Conservation (phyloP, 2,797 vertebrate genomes). For the Zalophus californianus region DNA sequence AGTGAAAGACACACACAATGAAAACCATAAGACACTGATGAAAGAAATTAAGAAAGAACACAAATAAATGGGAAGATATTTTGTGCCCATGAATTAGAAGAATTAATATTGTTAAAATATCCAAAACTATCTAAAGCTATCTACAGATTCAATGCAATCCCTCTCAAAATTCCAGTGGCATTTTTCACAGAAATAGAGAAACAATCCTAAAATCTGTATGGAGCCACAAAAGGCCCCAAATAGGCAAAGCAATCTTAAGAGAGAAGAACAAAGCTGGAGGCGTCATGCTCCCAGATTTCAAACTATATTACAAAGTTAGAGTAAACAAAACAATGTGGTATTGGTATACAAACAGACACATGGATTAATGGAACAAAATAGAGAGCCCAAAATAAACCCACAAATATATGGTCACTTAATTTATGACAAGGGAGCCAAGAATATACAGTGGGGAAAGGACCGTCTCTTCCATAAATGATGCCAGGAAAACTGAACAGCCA, state of each 20-base stretch:
- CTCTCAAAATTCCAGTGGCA: neutral
- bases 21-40: neutral
- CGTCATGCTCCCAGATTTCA: neutral
- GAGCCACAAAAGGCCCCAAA: neutral
- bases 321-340: neutral
- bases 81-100: neutral
- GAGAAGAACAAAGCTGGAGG: neutral
- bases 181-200: conserved; percentile 17
- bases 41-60: neutral
- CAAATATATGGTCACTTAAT: neutral
- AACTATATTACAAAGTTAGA: neutral
- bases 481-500: neutral
- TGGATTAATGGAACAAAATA: neutral
- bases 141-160: neutral
- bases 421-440: neutral
- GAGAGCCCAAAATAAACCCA: neutral
- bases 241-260: neutral
- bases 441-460: neutral
- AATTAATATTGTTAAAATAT: neutral
- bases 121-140: neutral
- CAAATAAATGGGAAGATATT: neutral
- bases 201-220: neutral
- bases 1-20: neutral
- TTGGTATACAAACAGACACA: neutral
- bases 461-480: neutral